A percentile compares a stretch with the other conserved stretches of the same genome.
phyloP scores from a whole-genome alignment of 1,140 invertebrate genomes.

The Nasonia longicornis region DNA sequence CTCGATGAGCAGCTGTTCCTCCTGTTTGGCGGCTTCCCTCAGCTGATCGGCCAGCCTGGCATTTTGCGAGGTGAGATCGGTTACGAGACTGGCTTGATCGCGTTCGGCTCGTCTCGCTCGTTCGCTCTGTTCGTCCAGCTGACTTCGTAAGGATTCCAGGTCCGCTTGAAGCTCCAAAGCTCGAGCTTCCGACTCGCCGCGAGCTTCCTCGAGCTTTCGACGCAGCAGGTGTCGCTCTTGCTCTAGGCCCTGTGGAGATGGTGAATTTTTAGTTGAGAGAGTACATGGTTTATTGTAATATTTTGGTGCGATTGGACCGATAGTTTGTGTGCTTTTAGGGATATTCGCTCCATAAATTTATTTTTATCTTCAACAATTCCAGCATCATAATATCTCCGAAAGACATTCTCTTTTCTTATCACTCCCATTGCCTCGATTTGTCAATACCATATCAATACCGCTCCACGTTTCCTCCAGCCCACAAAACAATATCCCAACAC shows the following conservation, averaged over 20 bases:
- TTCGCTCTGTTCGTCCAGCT: constrained; percentile 79
- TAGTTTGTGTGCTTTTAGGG: no score
- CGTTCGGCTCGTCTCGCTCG: constrained; percentile 79
- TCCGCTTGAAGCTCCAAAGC: constrained; percentile 89
- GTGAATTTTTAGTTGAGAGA: background rate
- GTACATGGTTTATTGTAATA: no score
- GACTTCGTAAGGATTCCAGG: constrained; percentile 79
- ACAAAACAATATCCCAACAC: background rate
- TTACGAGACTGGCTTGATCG: constrained; percentile 81
- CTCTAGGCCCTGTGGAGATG: constrained; percentile 82
- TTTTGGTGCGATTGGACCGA: no score
- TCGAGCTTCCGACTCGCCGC: constrained; percentile 90
- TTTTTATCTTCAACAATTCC: no score
- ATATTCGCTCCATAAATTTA: no score
- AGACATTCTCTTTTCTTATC: no score
- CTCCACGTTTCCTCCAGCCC: background rate
- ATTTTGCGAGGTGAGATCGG: constrained; percentile 91
- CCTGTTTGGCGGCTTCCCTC: constrained; percentile 84
- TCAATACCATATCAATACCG: no score
- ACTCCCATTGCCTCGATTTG: no score
- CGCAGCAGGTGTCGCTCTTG: constrained; percentile 91
- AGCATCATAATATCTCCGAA: no score
- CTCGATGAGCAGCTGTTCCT: constrained; percentile 84
- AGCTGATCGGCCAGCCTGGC: constrained; percentile 88
- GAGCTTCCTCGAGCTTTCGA: constrained; percentile 84